Evolutionary conservation across 2,888 invertebrate species (phyloP), one percentile per base, ranked within the genome.

Genomic region (Lasioglossum villosulum): DNA sequence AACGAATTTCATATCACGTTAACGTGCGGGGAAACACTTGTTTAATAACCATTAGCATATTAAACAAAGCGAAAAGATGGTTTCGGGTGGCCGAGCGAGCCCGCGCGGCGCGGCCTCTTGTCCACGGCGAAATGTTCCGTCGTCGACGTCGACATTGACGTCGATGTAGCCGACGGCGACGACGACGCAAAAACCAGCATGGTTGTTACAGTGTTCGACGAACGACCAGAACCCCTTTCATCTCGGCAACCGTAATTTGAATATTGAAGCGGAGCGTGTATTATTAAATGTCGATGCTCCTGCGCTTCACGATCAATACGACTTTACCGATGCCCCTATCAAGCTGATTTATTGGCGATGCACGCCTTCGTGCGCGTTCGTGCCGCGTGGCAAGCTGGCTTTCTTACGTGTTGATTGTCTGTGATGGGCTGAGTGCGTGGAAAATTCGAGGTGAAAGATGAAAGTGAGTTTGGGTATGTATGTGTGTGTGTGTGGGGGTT

Each of bases 1-100:
- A 88, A 92, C 91, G 90, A 92, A 93, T 93, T 92, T 92, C 91
- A 90, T 88, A 90, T 89, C 90, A 87, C 89, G 92, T 92, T 92
- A 90, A 92, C 90, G 89, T 81, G 87, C 77, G 75, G 80, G 85
- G 79, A 89, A 88, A 93, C 90, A 91, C 91, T 92, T 89, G 92
- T 92, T 93, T 91, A 90, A 91, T 88, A 89, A 83, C 81, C 88
- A 92, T 92, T 90, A 91, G 91, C 92, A 90, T 92, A 91, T 90
- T 88, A 89, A 93, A 93, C 91, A 90, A 91, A 91, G 85, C 90
- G 85, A 63, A 59, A 79, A 78, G 78, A 76, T 56, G 68, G 37
- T 30, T 30, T 34, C 27, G 23, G 23, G 52, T 16, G 42, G 70
- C 37, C 73, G 72, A 52, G 42, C 16, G 8, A 12, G 37, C 14